These are phyloP conservation scores for Papilio machaon DNA, from an alignment of 1,140 invertebrate species.

Conservation along the genomic window DNA sequence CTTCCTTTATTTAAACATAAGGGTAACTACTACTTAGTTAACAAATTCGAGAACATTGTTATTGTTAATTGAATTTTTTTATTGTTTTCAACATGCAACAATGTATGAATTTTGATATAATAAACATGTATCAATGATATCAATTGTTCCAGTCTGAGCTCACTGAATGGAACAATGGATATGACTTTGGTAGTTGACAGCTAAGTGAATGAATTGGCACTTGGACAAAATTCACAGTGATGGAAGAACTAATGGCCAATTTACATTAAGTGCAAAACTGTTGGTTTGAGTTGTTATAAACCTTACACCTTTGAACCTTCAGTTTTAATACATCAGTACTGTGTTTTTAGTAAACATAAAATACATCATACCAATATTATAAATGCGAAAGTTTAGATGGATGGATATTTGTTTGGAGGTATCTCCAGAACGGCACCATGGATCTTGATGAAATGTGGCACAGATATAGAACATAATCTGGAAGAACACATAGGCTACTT, in stretches of 20 bases:
- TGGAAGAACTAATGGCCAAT: not conserved
- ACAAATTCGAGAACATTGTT: not conserved
- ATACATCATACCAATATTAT: too few species aligned
- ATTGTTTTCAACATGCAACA: constrained; percentile 9
- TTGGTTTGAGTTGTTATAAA: too few species aligned
- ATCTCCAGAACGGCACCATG: too few species aligned
- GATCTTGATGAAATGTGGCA: too few species aligned
- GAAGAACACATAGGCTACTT: too few species aligned
- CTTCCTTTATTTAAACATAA: not conserved
- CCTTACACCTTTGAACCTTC: too few species aligned
- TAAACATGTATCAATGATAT: not conserved
- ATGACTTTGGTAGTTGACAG: constrained; percentile 8
- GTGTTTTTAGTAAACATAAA: too few species aligned
- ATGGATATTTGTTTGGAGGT: too few species aligned
- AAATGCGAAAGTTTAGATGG: too few species aligned
- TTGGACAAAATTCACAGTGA: not conserved
- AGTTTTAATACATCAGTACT: too few species aligned
- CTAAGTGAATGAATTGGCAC: constrained; percentile 9
- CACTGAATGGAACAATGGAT: constrained; percentile 22
- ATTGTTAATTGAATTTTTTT: not conserved
- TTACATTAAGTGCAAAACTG: not conserved
- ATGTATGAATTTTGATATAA: constrained; percentile 9
- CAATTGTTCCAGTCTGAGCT: constrained; percentile 11
- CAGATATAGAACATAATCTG: too few species aligned
- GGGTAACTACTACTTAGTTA: not conserved